These are phyloP conservation scores for Standfussiana lucernea DNA, from an alignment of 2,888 invertebrate genomes.

Conservation along the genomic window DNA sequence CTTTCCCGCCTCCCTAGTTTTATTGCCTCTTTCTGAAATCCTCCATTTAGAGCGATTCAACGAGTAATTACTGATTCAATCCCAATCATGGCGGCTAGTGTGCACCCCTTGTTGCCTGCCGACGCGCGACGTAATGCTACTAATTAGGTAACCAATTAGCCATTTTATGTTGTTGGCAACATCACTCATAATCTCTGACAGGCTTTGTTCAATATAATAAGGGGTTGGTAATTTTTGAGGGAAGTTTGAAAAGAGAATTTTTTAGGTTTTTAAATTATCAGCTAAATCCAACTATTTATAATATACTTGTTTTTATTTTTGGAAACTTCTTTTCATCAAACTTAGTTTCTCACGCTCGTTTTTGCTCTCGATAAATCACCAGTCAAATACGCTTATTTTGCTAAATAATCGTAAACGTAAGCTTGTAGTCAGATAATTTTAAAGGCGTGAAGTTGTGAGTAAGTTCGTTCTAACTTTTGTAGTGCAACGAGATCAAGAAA, in stretches of 20 bases:
- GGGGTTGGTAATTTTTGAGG: background rate
- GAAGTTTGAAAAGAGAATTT: background rate
- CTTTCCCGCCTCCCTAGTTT: conserved; percentile 8
- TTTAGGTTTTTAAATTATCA: background rate
- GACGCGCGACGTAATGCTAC: conserved; percentile 16
- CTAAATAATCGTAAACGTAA: background rate
- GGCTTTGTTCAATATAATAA: conserved; percentile 26
- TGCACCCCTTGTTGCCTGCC: conserved; percentile 38
- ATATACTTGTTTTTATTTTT: no score
- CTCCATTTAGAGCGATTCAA: conserved; percentile 29
- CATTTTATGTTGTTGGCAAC: conserved; percentile 41
- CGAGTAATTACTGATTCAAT: conserved; percentile 42
- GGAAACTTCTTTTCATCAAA: background rate
- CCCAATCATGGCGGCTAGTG: conserved; percentile 27
- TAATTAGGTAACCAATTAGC: conserved; percentile 54
- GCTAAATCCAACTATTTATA: background rate
- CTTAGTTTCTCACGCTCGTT: background rate
- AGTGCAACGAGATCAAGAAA: no score
- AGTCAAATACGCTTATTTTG: background rate
- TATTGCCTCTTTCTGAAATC: conserved; percentile 15
- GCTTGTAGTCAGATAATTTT: background rate
- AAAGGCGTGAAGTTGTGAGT: background rate
- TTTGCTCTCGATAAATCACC: background rate
- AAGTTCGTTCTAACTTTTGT: background rate
- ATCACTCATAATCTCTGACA: conserved; percentile 33